Base-by-base conservation (phyloP, 2,888 invertebrate genomes). In the Bembecia ichneumoniformis region DNA sequence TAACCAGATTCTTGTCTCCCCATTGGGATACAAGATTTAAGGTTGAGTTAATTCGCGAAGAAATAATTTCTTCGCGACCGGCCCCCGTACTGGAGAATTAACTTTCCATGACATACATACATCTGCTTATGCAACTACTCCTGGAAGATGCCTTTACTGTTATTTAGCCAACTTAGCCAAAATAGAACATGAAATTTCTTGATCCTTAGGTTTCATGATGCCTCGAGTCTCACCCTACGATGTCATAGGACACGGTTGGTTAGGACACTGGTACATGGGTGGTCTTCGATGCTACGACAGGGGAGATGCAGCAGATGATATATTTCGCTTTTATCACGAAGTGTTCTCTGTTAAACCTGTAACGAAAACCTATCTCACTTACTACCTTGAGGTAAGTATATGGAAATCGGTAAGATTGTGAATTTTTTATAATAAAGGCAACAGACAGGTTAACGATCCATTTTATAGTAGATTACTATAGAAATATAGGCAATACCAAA, bases 261-360 rank as follows among this genome's bases (percentile, higher is more conserved):
- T 73, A 0, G 83, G 83, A 0, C 82, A 82, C 62, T 84, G 83
- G 83, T 83, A 82, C 82, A 71, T 79, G 73, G 82, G 77, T 0
- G 82, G 82, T 0, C 50, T 75, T 0, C 69, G 80, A 0, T 84
- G 83, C 59, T 79, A 68, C 61, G 82, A 82, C 60, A 55, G 82
- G 0, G 83, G 77, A 0, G 71, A 73, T 1, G 63, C 69, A 0
- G 73, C 82, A 0, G 55, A 60, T 0, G 74, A 77, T 55, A 61
- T 82, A 17, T 81, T 74, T 62, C 63, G 68, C 48, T 82, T 83
- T 62, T 84, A 84, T 63, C 79, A 81, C 54, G 84, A 84, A 58
- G 58, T 78, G 3, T 83, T 84, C 58, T 63, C 65, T 14, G 55
- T 77, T 11, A 74, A 69, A 11, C 82, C 82, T 0, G 14, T 47